Evolutionary conservation across 2,113 vertebrate species (phyloP).

Genomic region (Rhinolophus sinicus): DNA sequence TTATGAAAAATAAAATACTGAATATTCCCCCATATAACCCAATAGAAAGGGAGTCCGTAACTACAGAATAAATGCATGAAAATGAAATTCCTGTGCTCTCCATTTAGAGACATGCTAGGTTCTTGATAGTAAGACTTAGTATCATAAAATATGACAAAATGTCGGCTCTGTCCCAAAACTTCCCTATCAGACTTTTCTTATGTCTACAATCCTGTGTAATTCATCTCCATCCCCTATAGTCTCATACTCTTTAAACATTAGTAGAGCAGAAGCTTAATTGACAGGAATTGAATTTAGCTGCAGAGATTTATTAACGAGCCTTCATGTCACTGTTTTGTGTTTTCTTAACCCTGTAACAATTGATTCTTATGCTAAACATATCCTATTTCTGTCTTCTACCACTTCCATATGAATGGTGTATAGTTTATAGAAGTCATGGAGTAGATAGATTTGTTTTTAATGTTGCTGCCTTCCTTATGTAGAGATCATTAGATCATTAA

Average conservation of each 20-base stretch:
- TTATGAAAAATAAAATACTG: background rate
- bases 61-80: background rate
- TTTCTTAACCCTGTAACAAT: background rate
- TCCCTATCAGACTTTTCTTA: background rate
- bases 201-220: background rate
- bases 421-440: background rate
- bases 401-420: background rate
- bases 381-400: background rate
- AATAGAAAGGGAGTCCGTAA: background rate
- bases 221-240: background rate
- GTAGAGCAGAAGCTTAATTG: constrained; percentile 1
- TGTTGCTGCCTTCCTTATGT: background rate
- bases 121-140: constrained; percentile 23
- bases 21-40: background rate
- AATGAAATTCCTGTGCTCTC: background rate
- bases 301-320: constrained; percentile 4
- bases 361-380: background rate
- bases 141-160: background rate
- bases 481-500: background rate
- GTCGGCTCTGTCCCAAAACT: background rate
- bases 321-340: background rate
- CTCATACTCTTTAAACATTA: background rate
- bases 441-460: background rate
- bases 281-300: constrained; percentile 18
- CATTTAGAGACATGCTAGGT: background rate